These are phyloP conservation scores for Harlomillsia oculata DNA, from an alignment of 1,140 invertebrate species.

Conservation along the genomic window DNA sequence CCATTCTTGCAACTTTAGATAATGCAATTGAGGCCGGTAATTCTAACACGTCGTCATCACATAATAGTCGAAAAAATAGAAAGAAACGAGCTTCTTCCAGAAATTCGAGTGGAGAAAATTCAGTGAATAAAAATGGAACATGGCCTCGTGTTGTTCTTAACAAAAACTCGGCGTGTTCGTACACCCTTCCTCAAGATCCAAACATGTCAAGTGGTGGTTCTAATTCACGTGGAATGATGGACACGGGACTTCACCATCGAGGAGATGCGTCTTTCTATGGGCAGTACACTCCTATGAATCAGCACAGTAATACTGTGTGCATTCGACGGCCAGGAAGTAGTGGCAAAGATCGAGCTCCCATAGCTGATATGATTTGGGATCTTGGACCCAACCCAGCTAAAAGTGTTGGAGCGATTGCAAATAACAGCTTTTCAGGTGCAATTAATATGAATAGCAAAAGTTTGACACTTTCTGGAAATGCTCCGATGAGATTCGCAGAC, in stretches of 20 bases:
- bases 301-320: constrained; percentile 25
- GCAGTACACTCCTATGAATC: constrained; percentile 19
- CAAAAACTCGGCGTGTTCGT: constrained; percentile 29
- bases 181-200: constrained; percentile 31
- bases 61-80: constrained; percentile 15
- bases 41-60: constrained; percentile 12
- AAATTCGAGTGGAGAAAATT: constrained; percentile 5
- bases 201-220: background rate
- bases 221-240: background rate
- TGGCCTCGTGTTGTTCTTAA: constrained; percentile 32
- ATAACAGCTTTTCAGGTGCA: background rate
- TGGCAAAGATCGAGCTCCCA: constrained; percentile 25
- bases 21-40: constrained; percentile 25
- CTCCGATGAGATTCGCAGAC: background rate
- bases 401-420: constrained; percentile 25
- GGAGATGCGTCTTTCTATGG: constrained; percentile 16
- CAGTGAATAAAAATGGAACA: constrained; percentile 29
- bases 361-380: constrained; percentile 31
- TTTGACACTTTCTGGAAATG: constrained; percentile 12
- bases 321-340: constrained; percentile 16
- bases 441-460: constrained; percentile 20
- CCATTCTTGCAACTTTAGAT: constrained; percentile 30
- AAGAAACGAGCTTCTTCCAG: constrained; percentile 23
- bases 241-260: constrained; percentile 1
- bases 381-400: constrained; percentile 18